Evolutionary conservation across 1,140 invertebrate genomes (phyloP), one percentile per base, ranked within the genome.

Genomic region (Drosophila asahinai): DNA sequence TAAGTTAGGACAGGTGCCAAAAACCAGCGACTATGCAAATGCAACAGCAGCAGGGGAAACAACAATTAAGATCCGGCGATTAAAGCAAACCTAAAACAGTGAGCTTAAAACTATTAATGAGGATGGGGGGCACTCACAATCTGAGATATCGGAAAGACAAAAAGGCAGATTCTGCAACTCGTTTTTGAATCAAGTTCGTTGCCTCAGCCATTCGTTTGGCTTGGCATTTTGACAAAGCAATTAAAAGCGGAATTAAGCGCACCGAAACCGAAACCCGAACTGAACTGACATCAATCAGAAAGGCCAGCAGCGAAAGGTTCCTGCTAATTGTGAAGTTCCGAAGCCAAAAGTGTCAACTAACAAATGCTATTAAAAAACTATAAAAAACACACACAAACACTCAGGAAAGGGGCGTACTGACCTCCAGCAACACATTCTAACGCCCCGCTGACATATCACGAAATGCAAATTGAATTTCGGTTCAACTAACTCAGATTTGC

Each of bases 401-500:
- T 40, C 12, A 30, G 43, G 12, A 54, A 70, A 11, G 66, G 64
- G 64, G 64, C 64, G 64, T 45, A 17, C n/a, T 71, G 67, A 71
- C 67, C 67, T 71, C 67, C 67, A 71, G 48, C 49, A 71, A 48
- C 75, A 79, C 83, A 86, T 86, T 86, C 82, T 86, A 86, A 86
- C 82, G 82, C 83, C 83, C 83, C 80, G 83, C 74, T 86, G 82
- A 86, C 82, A 86, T 86, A 86, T 86, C 82, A 86, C 82, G 82
- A 86, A 86, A 86, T 86, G 82, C 82, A 86, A 86, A 86, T 83
- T 80, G 67, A 72, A 72, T 77, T 70, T 64, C 27, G 58, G 49
- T 48, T 61, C 63, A 45, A 17, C 27, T 27, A 45, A 36, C 62
- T 66, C 19, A 54, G 54, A 86, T 86, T 86, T 86, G 83, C 82